phyloP scores from a whole-genome alignment of 2,113 vertebrate genomes.

The Protobothrops mucrosquamatus region DNA sequence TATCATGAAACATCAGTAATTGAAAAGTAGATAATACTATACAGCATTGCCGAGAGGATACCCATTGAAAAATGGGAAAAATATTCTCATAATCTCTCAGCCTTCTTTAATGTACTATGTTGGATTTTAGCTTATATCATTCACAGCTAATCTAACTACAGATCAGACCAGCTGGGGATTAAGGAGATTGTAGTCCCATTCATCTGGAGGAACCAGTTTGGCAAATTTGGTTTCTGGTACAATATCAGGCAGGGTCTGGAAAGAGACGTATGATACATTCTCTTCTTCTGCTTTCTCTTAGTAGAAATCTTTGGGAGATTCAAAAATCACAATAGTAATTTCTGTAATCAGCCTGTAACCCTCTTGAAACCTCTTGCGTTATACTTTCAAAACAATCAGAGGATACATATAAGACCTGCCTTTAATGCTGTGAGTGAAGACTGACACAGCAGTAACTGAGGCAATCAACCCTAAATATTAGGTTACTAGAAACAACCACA shows the following conservation, averaged over 20 bases:
- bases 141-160: not conserved
- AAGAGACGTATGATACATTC: not conserved
- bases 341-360: not conserved
- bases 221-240: not conserved
- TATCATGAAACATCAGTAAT: not conserved
- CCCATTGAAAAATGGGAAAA: not conserved
- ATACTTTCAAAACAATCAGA: not conserved
- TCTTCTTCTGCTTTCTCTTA: not conserved
- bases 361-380: not conserved
- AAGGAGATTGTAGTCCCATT: not conserved
- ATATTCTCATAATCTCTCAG: too few relatives aligned
- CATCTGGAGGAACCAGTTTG: not conserved
- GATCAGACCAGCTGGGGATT: not conserved
- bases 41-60: not conserved
- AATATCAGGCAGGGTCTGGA: conserved; percentile 3
- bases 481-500: not conserved
- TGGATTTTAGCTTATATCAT: not conserved
- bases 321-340: not conserved
- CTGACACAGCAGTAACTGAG: not conserved
- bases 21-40: not conserved
- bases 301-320: not conserved
- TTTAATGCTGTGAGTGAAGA: not conserved
- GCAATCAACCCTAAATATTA: not conserved
- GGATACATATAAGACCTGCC: not conserved
- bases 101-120: not conserved